Evolutionary conservation across 2,888 invertebrate genomes (phyloP), one percentile per base, ranked within the genome.

Genomic region (Antitype chi): DNA sequence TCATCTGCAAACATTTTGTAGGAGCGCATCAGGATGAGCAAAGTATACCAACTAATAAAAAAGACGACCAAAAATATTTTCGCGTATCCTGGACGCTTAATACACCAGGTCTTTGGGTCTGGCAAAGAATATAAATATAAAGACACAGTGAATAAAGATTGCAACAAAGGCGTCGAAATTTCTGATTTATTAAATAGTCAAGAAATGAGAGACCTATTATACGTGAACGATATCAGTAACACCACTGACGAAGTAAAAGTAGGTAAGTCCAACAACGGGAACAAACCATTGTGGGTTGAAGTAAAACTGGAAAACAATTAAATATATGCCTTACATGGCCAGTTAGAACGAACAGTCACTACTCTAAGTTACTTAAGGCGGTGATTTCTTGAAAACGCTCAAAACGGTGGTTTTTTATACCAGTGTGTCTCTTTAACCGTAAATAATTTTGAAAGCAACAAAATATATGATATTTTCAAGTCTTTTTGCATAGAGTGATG

Each of bases 131-230:
- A 23, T n/a, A 60, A 53, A 9, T 9, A 23, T n/a, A 60, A n/a
- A 60, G 60, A 2, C 4, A 9, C 23, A 57, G 23, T 59, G n/a
- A 67, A 28, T n/a, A 55, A 67, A 55, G 23, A 67, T 28, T 59
- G 59, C 11, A 3, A 32, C 3, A 20, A 7, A 32, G 60, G 32
- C 7, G n/a, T 60, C n/a, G 11, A 17, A 3, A 32, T 32, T n/a
- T 32, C 32, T 32, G n/a, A 68, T 68, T 9, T 32, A 17, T 59
- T 32, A 32, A n/a, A 68, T 7, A 68, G 60, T 68, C 60, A 68
- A 32, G 68, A 60, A 60, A 32, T n/a, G 4, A 17, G n/a, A 32
- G n/a, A 60, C 4, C 6, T 7, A 15, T 11, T n/a, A n/a, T 32
- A 28, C 6, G 68, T 68, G 32, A 59, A 20, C 4, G 32, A 59